Evolutionary conservation across 1,140 invertebrate genomes (phyloP), one percentile per base, ranked within the genome.

Genomic region (Sinonovacula constricta): DNA sequence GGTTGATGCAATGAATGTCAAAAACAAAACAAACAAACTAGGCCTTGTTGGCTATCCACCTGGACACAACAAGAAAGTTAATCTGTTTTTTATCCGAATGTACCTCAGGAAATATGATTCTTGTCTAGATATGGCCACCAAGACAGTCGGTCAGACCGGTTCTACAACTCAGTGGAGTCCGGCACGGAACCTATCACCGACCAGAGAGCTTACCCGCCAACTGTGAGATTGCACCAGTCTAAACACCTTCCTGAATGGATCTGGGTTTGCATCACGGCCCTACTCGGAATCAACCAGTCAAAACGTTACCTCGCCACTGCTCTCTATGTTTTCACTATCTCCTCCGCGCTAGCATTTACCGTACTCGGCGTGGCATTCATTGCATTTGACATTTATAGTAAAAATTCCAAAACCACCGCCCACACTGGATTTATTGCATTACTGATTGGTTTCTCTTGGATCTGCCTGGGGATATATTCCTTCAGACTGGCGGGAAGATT

Each of bases 381-480:
- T 7, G 84, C 86, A 0, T 91, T 83, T 83, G 90, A 92, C 74
- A 89, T 91, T 54, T 24, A 82, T 0, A 90, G 88, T 67, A 65
- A 84, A 18, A 81, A 83, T 31, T 88, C 91, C 22, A 84, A 86
- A 31, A 86, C 85, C 5, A 88, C 90, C 7, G 83, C 89, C 1
- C 74, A 89, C 5, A 89, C 87, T 28, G 89, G 90, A 18, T 74
- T 84, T 33, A 85, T 89, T 7, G 82, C 84, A 24, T 83, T 91
- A 4, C 36, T 90, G 12, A 81, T 91, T 7, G 88, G 88, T 0
- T 81, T 89, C 33, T 79, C 79, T 33, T 92, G 90, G 89, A 79
- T 89, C 24, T 76, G 84, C 15, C 53, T 90, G 51, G 89, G 88
- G 1, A 81, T 91, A 22, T 91, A 91, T 65, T 88, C 89, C 0